Conservation (phyloP, 2,888 invertebrate genomes). For the Lasius platythorax region DNA sequence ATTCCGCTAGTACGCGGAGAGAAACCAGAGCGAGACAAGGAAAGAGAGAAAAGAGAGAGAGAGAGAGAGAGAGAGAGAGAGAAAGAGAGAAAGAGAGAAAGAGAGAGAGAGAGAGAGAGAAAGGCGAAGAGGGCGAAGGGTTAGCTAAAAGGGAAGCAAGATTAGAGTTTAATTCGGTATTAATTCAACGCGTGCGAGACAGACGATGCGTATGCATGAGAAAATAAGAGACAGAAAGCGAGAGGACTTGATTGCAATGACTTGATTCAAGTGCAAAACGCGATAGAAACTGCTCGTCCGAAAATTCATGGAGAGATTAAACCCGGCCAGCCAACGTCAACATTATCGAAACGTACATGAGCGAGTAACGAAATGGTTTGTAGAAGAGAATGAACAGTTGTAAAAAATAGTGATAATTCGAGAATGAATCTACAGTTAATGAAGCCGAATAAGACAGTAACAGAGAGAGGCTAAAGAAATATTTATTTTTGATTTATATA, state of each 20-base stretch:
- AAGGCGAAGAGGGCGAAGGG: slow-evolving; percentile 23
- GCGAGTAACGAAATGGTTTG: background rate
- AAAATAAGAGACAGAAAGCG: background rate
- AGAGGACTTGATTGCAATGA: slow-evolving; percentile 9
- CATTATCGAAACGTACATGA: slow-evolving; percentile 33
- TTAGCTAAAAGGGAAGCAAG: slow-evolving; percentile 49
- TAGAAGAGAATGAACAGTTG: slow-evolving; percentile 34
- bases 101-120: slow-evolving; percentile 15
- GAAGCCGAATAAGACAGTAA: background rate
- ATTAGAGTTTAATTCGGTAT: slow-evolving; percentile 74
- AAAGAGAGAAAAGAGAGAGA: background rate
- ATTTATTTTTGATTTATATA: background rate
- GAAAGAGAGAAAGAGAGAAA: background rate
- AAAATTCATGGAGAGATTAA: slow-evolving; percentile 49
- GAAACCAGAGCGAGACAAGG: background rate
- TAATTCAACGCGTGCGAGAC: slow-evolving; percentile 56
- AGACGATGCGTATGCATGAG: slow-evolving; percentile 29
- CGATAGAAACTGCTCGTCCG: slow-evolving; percentile 46
- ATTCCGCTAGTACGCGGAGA: background rate
- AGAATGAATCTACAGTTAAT: slow-evolving; percentile 3
- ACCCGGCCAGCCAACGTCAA: slow-evolving; percentile 36
- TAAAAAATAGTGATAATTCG: slow-evolving; percentile 14
- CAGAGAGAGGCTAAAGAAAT: background rate
- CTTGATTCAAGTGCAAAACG: slow-evolving; percentile 28
- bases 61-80: slow-evolving; percentile 8